A percentile compares a stretch with the other conserved stretches of the same genome.
phyloP scores from a whole-genome alignment of 2,113 vertebrate species.

The Malaclemys terrapin region DNA sequence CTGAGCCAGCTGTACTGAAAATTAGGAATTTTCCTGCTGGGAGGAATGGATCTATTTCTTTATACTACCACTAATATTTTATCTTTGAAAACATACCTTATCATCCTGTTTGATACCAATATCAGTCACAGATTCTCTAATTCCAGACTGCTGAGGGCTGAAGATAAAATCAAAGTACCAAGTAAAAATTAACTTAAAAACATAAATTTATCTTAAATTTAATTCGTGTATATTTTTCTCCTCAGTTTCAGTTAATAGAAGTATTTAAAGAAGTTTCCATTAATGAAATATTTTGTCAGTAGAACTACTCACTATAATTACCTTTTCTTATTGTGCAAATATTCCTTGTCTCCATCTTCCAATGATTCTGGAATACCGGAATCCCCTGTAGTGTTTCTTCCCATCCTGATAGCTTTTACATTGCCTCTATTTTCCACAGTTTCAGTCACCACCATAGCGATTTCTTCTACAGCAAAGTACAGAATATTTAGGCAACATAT shows the following conservation, averaged over 20 bases:
- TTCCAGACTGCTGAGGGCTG: constrained; percentile 28
- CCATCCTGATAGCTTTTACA: constrained; percentile 52
- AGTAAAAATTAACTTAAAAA: constrained; percentile 19
- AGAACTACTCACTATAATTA: constrained; percentile 53
- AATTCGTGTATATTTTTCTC: rapidly evolving
- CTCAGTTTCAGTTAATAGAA: constrained; percentile 28
- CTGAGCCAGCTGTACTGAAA: not conserved
- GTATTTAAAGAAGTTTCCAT: constrained; percentile 2
- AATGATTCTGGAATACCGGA: constrained; percentile 72
- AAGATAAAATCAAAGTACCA: constrained; percentile 31
- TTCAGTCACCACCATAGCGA: not conserved
- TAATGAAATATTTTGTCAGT: constrained; percentile 23
- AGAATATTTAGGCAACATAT: constrained; percentile 37
- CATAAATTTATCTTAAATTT: not conserved
- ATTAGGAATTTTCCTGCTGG: not conserved
- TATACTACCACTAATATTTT: constrained; percentile 2
- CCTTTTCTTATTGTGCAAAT: constrained; percentile 67
- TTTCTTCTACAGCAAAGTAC: constrained; percentile 53
- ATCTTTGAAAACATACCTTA: constrained; percentile 69
- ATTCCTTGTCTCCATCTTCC: constrained; percentile 73
- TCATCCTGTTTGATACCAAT: constrained; percentile 43
- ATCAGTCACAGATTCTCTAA: constrained; percentile 1
- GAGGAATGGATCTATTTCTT: constrained; percentile 7
- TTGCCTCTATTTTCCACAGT: constrained; percentile 3
- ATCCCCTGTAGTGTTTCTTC: constrained; percentile 68